Base-by-base conservation (phyloP, 1,140 invertebrate species). In the Drosophila biarmipes region DNA sequence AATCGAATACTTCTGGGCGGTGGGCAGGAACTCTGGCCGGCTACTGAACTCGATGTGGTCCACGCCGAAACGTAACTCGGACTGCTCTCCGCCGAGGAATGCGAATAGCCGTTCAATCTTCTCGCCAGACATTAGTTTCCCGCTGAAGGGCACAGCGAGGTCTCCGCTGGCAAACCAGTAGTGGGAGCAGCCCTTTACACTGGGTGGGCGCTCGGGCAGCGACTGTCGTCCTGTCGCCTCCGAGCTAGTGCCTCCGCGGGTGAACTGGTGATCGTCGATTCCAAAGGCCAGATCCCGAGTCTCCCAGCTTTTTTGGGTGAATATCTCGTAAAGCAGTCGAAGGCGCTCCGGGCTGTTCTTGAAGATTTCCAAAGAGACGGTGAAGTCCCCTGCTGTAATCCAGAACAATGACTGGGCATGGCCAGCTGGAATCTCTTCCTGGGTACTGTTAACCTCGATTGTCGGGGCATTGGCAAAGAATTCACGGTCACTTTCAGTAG, bases 111-210 rank as follows among this genome's bases (percentile, higher is more conserved):
- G 78, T 19, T 86, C 66, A 2, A 91, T 63, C 48, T 91, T 90
- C 7, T 79, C 80, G 15, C 48, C 21, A 1, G 69, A 8, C 37
- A 91, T 66, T 27, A 58, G 57, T 19, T 90, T 80, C 27, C 90
- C 90, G 12, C 69, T 82, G 31, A 91, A 91, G 1, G 90, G 90
- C 51, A 91, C 81, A 0, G 87, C 80, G 40, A 91, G 38, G 55
- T 91, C 90, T 3, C 90, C 90, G 31, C 75, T 80, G 43, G 84
- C 79, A 34, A 91, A 91, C 90, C 90, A 91, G 43, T 91, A 91
- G 15, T 91, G 84, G 0, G 90, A 91, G 66, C 77, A 78, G 12
- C 73, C 87, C 56, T 90, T 73, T 0, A 48, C 61, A n/a, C 58
- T 75, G 2, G 90, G 73, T 10, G 81, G 69, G 15, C 78, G 63